phyloP scores from a whole-genome alignment of 2,797 vertebrate genomes.

The Bradypodion ventrale region DNA sequence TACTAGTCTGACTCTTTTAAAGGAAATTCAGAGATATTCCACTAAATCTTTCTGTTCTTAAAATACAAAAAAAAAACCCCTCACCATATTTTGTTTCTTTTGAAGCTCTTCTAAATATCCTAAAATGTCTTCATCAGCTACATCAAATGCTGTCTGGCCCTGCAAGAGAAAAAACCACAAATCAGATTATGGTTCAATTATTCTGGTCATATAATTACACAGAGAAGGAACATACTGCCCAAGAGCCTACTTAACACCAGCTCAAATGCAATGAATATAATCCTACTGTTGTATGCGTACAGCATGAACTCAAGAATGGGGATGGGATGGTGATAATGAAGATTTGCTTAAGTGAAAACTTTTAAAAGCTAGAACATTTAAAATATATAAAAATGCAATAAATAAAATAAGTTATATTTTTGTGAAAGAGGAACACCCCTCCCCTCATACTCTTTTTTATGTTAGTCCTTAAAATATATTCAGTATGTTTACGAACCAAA shows the following conservation, averaged over 20 bases:
- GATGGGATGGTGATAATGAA: too few species aligned
- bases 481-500: too few species aligned
- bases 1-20: not conserved
- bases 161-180: slow-evolving; percentile 63
- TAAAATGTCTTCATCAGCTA: slow-evolving; percentile 97
- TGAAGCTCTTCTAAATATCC: slow-evolving; percentile 97
- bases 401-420: too few species aligned
- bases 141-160: slow-evolving; percentile 98
- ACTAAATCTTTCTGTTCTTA: not conserved
- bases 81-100: slow-evolving; percentile 97
- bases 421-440: too few species aligned
- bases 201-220: slow-evolving; percentile 21
- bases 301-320: too few species aligned
- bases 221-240: not conserved
- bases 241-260: not conserved
- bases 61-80: slow-evolving; percentile 49
- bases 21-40: not conserved
- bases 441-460: too few species aligned
- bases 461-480: too few species aligned
- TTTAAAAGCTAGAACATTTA: too few species aligned
- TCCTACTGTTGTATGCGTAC: too few species aligned
- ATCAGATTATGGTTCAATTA: accelerated
- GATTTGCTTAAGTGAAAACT: too few species aligned
- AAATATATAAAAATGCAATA: too few species aligned
- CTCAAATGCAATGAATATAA: too few species aligned